Percentiles rank a stretch among this genome's conserved stretches.
Conservation (phyloP, 2,797 vertebrate species). For the Coccyzus lansbergi region DNA sequence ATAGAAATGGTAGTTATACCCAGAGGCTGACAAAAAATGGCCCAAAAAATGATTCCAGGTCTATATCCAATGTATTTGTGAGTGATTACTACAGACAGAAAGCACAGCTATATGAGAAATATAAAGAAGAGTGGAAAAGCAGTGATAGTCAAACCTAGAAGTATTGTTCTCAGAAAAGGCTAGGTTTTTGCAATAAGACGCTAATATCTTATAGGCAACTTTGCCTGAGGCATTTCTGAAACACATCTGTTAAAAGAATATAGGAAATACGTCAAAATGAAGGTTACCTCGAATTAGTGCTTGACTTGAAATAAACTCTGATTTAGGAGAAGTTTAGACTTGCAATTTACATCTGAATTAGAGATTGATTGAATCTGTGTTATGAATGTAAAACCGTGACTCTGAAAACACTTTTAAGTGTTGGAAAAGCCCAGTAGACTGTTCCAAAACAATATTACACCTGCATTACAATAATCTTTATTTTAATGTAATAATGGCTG, state of each 20-base stretch:
- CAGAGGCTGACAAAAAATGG: not conserved
- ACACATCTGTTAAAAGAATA: not conserved
- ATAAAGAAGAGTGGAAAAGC: not conserved
- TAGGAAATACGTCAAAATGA: not conserved
- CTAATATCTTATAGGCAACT: not conserved
- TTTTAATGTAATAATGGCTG: not conserved
- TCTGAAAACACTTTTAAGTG: not conserved
- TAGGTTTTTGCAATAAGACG: not conserved
- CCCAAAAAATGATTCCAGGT: not conserved
- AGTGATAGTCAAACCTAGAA: not conserved
- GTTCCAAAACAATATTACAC: not conserved
- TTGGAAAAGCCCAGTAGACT: not conserved
- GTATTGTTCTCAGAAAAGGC: not conserved
- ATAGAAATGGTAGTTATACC: not conserved
- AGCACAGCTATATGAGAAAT: not conserved
- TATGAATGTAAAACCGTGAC: not conserved
- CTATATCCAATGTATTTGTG: not conserved
- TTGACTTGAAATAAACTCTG: not conserved
- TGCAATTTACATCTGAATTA: not conserved
- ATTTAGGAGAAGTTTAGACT: not conserved
- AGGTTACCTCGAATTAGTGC: not conserved
- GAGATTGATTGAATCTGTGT: not conserved
- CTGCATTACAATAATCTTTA: not conserved
- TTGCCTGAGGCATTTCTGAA: not conserved
- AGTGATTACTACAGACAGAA: not conserved